Conservation (phyloP, 2,113 vertebrate species). For the Pelmatolapia mariae region DNA sequence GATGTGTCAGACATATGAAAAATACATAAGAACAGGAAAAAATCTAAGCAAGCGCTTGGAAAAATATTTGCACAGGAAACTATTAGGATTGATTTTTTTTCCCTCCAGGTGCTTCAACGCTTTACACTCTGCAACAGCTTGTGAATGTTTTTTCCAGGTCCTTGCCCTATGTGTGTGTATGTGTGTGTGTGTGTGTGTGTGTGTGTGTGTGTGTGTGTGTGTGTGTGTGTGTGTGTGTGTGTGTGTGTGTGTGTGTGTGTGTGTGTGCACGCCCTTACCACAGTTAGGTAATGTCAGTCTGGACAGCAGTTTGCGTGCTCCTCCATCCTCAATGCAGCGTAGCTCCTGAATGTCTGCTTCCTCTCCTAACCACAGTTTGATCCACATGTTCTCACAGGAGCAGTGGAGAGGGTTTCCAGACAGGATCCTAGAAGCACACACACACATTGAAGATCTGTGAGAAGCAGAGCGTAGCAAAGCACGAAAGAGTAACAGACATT, state of each 20-base stretch:
- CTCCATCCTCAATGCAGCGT: conserved; percentile 84
- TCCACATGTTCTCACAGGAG: conserved; percentile 96
- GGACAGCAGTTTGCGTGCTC: conserved; percentile 77
- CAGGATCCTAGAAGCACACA: conserved; percentile 74
- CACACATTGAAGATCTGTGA: neutral
- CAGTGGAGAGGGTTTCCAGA: conserved; percentile 90
- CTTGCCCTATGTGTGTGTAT: neutral
- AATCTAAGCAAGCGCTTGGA: neutral
- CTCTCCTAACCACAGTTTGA: conserved; percentile 87
- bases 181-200: neutral
- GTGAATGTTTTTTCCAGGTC: conserved; percentile 7
- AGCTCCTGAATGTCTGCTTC: conserved; percentile 84
- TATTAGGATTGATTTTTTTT: neutral
- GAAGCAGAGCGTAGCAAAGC: neutral
- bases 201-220: neutral
- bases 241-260: neutral
- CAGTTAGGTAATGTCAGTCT: conserved; percentile 82
- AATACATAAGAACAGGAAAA: neutral
- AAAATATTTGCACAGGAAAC: neutral
- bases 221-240: neutral
- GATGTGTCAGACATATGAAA: neutral
- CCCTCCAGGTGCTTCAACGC: conserved; percentile 9
- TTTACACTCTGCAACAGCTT: neutral
- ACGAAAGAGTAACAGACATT: neutral
- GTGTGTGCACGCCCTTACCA: conserved; percentile 72